These are phyloP conservation scores for Apamea epomidion DNA, from an alignment of 2,888 invertebrate genomes.

Conservation along the genomic window DNA sequence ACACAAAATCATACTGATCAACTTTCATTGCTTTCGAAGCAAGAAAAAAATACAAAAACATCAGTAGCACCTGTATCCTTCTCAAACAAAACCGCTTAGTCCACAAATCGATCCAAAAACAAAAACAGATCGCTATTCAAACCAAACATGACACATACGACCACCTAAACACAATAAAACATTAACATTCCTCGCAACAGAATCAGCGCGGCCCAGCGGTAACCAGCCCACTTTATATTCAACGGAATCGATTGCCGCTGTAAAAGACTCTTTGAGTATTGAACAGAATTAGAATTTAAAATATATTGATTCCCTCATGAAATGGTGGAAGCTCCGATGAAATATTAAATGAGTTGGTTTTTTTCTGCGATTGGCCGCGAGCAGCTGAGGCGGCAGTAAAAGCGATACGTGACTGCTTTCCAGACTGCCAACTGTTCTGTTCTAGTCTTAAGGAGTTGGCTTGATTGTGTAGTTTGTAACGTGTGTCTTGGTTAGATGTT, in stretches of 20 bases:
- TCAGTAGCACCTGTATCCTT: not conserved
- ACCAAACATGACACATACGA: constrained; percentile 41
- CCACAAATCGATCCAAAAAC: constrained; percentile 17
- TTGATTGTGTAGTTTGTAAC: constrained; percentile 56
- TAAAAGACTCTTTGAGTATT: constrained; percentile 81
- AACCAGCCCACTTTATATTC: constrained; percentile 82
- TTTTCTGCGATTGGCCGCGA: constrained; percentile 85
- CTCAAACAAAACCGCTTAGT: not conserved
- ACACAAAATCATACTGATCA: not conserved
- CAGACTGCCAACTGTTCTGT: constrained; percentile 35
- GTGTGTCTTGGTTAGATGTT: constrained; percentile 7
- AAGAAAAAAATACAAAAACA: not conserved
- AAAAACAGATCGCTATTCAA: constrained; percentile 22
- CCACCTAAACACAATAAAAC: constrained; percentile 56
- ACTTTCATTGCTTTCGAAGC: too few relatives aligned
- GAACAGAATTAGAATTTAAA: constrained; percentile 87
- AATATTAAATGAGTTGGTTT: constrained; percentile 74
- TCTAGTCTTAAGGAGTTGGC: constrained; percentile 43
- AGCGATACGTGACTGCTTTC: constrained; percentile 83
- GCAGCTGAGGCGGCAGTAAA: constrained; percentile 88
- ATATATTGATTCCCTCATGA: constrained; percentile 87
- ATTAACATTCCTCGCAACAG: constrained; percentile 67
- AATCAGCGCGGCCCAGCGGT: constrained; percentile 68
- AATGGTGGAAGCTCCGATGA: constrained; percentile 76
- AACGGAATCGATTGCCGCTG: constrained; percentile 82